Conservation (phyloP, 1,140 invertebrate genomes). For the Plectrocnemia conspersa region DNA sequence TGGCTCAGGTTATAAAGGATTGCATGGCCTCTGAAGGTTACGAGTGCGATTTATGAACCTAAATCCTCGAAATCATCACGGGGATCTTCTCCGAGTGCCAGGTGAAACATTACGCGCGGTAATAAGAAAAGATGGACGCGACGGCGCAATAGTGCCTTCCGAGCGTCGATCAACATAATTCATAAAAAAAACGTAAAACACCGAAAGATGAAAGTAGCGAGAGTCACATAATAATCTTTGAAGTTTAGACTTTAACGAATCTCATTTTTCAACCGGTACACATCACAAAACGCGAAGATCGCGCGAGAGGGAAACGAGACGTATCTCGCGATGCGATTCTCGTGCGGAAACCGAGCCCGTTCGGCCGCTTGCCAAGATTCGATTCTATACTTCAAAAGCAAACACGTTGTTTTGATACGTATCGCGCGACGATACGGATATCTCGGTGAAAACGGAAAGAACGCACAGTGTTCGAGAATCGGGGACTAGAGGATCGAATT, state of each 20-base stretch:
- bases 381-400: too few species aligned
- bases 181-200: too few species aligned
- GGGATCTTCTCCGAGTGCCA: slow-evolving; percentile 10
- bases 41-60: slow-evolving; percentile 18
- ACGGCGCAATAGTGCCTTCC: too few species aligned
- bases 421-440: too few species aligned
- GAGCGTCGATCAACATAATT: too few species aligned
- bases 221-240: too few species aligned
- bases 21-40: slow-evolving; percentile 18
- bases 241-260: too few species aligned
- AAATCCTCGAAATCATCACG: slow-evolving; percentile 20
- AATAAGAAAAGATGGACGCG: slow-evolving; percentile 1
- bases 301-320: not conserved
- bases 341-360: not conserved
- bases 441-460: not conserved
- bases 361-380: not conserved
- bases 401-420: too few species aligned
- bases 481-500: not conserved
- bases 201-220: too few species aligned
- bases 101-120: slow-evolving; percentile 12
- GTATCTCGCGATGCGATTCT: not conserved
- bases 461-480: not conserved
- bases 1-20: slow-evolving; percentile 14
- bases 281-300: not conserved
- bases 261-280: not conserved